Conservation (phyloP, 23 tunicate genomes). For the Oikopleura dioica region DNA sequence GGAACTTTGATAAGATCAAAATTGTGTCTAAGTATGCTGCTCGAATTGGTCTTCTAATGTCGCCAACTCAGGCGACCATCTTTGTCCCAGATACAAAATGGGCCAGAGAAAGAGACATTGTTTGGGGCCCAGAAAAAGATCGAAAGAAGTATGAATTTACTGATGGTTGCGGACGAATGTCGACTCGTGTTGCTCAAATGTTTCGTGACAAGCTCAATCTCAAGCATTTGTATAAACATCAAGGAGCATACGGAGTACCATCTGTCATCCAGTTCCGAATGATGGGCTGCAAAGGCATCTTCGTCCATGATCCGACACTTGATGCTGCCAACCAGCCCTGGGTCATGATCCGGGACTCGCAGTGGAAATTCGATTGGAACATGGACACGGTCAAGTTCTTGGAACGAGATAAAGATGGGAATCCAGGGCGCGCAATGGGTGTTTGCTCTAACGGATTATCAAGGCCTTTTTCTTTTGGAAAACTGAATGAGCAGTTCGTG, state of each 20-base stretch:
- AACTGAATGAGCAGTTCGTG: not conserved
- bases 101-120: not conserved
- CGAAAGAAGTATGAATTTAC: no score
- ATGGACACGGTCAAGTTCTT: not conserved
- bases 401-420: not conserved
- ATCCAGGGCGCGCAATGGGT: not conserved
- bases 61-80: not conserved
- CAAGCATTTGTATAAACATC: not conserved
- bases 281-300: slow-evolving; percentile 6
- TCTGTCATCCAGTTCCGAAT: not conserved
- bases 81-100: not conserved
- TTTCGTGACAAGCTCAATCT: not conserved
- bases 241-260: not conserved
- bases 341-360: not conserved
- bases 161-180: slow-evolving; percentile 12
- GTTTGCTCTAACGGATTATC: not conserved
- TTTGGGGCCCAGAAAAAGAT: no score
- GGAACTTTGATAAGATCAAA: not conserved
- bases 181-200: not conserved
- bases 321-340: not conserved
- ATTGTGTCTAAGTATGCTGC: slow-evolving; percentile 1
- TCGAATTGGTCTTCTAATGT: slow-evolving; percentile 9
- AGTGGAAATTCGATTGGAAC: not conserved
- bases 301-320: not conserved
- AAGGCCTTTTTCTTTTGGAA: not conserved